Evolutionary conservation across 2,113 vertebrate species (phyloP).

Genomic region (Gadus chalcogrammus): DNA sequence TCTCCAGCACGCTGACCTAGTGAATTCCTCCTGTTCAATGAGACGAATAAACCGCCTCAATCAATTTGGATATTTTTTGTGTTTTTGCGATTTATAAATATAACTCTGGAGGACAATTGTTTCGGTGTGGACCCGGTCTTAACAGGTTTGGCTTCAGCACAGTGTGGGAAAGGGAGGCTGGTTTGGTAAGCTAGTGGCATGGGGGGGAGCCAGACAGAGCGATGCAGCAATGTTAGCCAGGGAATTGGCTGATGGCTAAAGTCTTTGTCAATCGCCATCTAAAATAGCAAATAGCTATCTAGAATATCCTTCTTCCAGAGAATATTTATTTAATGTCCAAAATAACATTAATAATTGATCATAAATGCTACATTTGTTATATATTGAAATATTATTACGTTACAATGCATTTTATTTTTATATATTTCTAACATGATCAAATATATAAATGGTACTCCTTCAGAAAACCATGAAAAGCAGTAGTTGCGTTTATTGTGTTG

Average conservation of each 20-base stretch:
- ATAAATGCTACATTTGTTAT: no score
- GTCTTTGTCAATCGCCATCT: constrained; percentile 9
- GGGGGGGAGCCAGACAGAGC: constrained; percentile 7
- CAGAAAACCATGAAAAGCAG: no score
- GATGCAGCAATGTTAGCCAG: not conserved
- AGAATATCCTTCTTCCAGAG: constrained; percentile 18
- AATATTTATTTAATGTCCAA: constrained; percentile 12
- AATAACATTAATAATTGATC: constrained; percentile 9
- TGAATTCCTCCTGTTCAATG: constrained; percentile 5
- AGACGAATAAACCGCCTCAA: constrained; percentile 7
- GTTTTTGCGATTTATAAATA: constrained; percentile 17
- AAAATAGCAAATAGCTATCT: not conserved
- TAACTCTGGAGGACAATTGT: constrained; percentile 10
- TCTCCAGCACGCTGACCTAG: constrained; percentile 26
- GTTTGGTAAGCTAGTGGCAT: not conserved
- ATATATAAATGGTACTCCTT: no score
- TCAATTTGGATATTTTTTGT: constrained; percentile 5
- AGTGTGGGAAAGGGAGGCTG: constrained; percentile 21
- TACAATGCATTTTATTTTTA: no score
- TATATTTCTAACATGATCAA: no score
- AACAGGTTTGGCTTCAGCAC: constrained; percentile 20
- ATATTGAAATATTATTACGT: no score
- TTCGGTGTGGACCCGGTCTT: constrained; percentile 22
- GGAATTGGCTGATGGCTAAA: not conserved
- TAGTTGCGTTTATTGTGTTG: no score